These are phyloP conservation scores for Chrysomela aeneicollis DNA, from an alignment of 2,888 invertebrate species.

Conservation along the genomic window DNA sequence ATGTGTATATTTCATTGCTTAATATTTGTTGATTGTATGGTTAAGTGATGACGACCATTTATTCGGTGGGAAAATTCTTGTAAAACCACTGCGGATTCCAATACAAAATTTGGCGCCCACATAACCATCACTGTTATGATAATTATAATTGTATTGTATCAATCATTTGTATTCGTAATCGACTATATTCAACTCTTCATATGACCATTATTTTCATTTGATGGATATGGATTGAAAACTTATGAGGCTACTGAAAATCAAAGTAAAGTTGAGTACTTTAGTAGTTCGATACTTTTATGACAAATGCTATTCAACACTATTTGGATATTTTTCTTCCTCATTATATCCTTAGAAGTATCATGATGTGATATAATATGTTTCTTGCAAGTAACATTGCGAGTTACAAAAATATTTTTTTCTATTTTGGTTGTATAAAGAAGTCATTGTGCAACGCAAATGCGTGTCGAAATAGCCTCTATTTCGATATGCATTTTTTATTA, in stretches of 20 bases:
- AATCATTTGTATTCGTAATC: constrained; percentile 6
- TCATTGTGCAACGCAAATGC: no score
- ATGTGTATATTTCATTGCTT: constrained; percentile 44
- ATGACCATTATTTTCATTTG: constrained; percentile 26
- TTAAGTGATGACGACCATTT: background rate
- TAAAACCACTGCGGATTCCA: background rate
- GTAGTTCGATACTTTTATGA: no score
- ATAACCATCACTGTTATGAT: constrained; percentile 8
- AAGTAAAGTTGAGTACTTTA: no score
- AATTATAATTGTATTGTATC: constrained; percentile 19
- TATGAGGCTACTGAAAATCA: constrained; percentile 29
- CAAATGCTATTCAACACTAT: no score
- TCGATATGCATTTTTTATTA: no score
- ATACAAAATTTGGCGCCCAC: constrained; percentile 17
- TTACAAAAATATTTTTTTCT: no score
- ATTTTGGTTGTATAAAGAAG: no score
- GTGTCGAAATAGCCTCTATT: no score
- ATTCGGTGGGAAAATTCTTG: background rate
- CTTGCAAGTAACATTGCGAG: no score
- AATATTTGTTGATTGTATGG: constrained; percentile 41
- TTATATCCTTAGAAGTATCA: no score
- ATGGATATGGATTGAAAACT: constrained; percentile 30
- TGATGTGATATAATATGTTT: no score
- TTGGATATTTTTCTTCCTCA: no score
- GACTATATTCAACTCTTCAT: constrained; percentile 12